Percentiles rank a stretch among this genome's conserved stretches.
Evolutionary conservation across 1,140 invertebrate genomes (phyloP).

Genomic region (Maniola jurtina): DNA sequence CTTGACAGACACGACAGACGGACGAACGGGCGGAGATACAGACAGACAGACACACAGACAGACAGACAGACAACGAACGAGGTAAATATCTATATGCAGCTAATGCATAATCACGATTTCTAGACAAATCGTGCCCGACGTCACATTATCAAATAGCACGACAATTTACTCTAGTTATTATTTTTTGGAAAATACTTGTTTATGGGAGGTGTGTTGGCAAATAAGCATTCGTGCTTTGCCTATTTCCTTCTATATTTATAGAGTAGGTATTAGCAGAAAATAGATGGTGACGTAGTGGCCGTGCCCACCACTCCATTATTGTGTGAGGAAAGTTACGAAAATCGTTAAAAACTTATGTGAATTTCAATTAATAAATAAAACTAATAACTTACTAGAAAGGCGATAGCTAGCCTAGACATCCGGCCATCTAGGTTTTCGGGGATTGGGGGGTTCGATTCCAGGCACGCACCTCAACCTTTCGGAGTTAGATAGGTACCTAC

Average conservation of each 20-base stretch:
- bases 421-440: too few relatives aligned
- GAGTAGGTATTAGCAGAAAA: neutral
- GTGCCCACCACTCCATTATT: neutral
- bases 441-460: too few relatives aligned
- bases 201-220: conserved; percentile 1
- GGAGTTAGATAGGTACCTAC: too few relatives aligned
- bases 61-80: too few relatives aligned
- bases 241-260: neutral
- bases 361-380: too few relatives aligned
- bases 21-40: too few relatives aligned
- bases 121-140: neutral
- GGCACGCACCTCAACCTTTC: too few relatives aligned
- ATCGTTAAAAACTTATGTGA: neutral
- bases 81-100: too few relatives aligned
- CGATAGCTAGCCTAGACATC: too few relatives aligned
- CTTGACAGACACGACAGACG: too few relatives aligned
- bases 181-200: neutral
- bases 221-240: neutral
- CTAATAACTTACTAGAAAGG: too few relatives aligned
- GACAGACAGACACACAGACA: too few relatives aligned
- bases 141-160: neutral
- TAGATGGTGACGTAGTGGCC: neutral
- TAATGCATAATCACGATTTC: neutral
- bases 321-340: neutral
- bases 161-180: neutral